These are phyloP conservation scores for Camelus bactrianus DNA, from an alignment of 2,113 vertebrate species.

Conservation along the genomic window DNA sequence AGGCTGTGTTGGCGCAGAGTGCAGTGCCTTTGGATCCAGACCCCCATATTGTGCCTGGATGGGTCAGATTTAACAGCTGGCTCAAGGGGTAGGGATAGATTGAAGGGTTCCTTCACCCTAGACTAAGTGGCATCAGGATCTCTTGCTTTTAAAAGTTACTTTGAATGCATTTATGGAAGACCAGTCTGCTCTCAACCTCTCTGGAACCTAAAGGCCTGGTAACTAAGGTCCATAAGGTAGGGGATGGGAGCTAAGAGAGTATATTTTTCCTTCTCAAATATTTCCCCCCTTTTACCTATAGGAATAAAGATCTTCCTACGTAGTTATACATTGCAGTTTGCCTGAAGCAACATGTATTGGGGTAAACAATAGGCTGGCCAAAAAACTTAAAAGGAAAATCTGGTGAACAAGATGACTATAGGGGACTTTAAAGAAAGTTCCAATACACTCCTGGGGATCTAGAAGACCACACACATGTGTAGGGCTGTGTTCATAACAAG, in stretches of 20 bases:
- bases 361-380: not conserved
- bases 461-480: not conserved
- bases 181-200: not conserved
- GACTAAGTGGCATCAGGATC: not conserved
- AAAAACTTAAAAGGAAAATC: not conserved
- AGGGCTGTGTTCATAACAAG: not conserved
- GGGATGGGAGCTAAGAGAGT: not conserved
- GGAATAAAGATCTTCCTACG: not conserved
- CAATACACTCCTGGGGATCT: not conserved
- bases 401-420: not conserved
- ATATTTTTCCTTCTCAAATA: not conserved
- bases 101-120: not conserved
- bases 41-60: not conserved
- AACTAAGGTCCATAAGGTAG: not conserved
- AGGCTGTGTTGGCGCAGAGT: not conserved
- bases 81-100: not conserved
- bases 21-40: not conserved
- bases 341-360: not conserved
- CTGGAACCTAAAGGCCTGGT: not conserved
- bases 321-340: not conserved
- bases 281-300: not conserved
- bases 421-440: not conserved
- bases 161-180: not conserved
- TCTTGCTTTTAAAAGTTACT: not conserved
- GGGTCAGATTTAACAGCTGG: not conserved